Conservation (phyloP, 2,888 invertebrate species). For the Diogma glabrata region DNA sequence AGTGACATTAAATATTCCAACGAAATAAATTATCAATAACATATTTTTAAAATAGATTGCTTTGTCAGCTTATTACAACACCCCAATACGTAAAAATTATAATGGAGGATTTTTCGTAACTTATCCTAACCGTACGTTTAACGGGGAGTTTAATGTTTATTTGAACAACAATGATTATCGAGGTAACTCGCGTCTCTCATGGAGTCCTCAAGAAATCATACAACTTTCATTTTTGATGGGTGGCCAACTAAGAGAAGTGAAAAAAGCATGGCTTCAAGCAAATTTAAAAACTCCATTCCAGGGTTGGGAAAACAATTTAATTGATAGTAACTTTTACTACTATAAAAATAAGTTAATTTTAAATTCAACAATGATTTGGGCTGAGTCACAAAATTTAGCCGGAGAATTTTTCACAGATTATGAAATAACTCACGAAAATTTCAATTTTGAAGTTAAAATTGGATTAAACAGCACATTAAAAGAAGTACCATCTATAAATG, state of each 20-base stretch:
- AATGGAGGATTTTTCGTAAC: slow-evolving; percentile 51
- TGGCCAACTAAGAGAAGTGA: slow-evolving; percentile 40
- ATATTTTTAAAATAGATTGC: too few relatives aligned
- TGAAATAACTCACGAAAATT: slow-evolving; percentile 31
- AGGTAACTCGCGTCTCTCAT: slow-evolving; percentile 47
- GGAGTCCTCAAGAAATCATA: slow-evolving; percentile 55
- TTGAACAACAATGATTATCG: slow-evolving; percentile 31
- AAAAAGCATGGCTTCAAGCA: slow-evolving; percentile 33
- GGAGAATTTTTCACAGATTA: slow-evolving; percentile 43
- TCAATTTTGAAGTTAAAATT: slow-evolving; percentile 40
- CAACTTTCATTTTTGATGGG: slow-evolving; percentile 47
- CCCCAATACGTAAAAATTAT: slow-evolving; percentile 47
- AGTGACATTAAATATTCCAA: slow-evolving; percentile 28
- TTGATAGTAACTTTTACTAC: slow-evolving; percentile 41
- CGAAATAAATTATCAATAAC: neutral
- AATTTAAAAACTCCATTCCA: slow-evolving; percentile 45
- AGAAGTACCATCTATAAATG: slow-evolving; percentile 44
- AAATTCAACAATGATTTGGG: slow-evolving; percentile 47
- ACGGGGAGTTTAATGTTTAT: slow-evolving; percentile 50
- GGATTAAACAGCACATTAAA: slow-evolving; percentile 46
- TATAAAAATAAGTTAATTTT: slow-evolving; percentile 38
- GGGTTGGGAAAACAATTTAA: slow-evolving; percentile 45
- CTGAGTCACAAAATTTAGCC: slow-evolving; percentile 44
- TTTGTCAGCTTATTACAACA: slow-evolving; percentile 46
- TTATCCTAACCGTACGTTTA: slow-evolving; percentile 64